These are phyloP conservation scores for Cuculus canorus DNA, from an alignment of 2,797 vertebrate genomes.

Conservation along the genomic window DNA sequence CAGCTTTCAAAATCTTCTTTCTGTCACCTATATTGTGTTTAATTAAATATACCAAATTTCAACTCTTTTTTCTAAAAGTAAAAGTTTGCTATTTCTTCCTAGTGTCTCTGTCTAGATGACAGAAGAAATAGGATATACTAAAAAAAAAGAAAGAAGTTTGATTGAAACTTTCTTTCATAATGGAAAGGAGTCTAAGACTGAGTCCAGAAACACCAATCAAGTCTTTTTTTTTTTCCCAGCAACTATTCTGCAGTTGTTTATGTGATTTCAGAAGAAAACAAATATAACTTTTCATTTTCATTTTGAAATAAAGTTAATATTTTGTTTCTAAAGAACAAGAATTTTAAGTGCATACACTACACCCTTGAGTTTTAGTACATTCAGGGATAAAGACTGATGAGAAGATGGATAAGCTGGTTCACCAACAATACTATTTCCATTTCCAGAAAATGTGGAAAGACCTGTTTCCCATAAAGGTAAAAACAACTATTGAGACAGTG, in stretches of 20 bases:
- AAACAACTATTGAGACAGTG: background rate
- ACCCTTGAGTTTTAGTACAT: background rate
- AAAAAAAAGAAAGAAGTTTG: background rate
- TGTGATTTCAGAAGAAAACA: background rate
- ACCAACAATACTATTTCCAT: background rate
- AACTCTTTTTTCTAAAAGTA: background rate
- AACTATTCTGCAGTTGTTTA: background rate
- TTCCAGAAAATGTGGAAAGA: background rate
- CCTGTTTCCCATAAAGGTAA: background rate
- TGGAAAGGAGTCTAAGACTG: background rate
- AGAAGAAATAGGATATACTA: background rate
- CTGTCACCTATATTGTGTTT: background rate
- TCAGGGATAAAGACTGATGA: background rate
- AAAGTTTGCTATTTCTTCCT: background rate
- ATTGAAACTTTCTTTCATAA: background rate
- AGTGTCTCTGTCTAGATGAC: background rate
- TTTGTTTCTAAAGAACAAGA: background rate
- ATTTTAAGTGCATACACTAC: background rate
- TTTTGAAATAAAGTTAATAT: background rate
- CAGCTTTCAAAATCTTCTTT: background rate
- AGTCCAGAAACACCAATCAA: background rate
- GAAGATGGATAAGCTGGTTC: background rate
- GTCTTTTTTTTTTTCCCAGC: rapidly evolving
- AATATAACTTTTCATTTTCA: background rate
- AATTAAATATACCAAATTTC: background rate